Conservation (phyloP, 2,113 vertebrate species). For the Eulemur macaco region DNA sequence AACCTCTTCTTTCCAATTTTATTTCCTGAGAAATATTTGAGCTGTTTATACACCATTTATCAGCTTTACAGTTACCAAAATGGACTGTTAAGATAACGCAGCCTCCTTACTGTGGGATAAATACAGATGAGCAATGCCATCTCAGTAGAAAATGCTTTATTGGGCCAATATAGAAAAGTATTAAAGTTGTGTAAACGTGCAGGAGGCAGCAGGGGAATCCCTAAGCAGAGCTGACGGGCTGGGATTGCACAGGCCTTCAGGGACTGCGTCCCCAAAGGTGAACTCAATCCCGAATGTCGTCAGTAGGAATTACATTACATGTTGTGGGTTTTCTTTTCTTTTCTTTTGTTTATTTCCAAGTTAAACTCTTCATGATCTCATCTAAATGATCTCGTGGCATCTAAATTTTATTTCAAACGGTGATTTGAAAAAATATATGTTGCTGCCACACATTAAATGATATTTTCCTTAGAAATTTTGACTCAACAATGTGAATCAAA, state of each 20-base stretch:
- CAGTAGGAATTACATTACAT: slow-evolving; percentile 26
- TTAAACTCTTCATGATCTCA: neutral
- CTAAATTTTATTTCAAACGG: slow-evolving; percentile 52
- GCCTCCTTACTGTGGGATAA: slow-evolving; percentile 66
- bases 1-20: slow-evolving; percentile 47
- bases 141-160: slow-evolving; percentile 78
- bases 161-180: slow-evolving; percentile 65
- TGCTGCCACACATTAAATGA: neutral
- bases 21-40: slow-evolving; percentile 73
- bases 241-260: slow-evolving; percentile 62
- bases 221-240: slow-evolving; percentile 67
- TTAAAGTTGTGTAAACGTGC: slow-evolving; percentile 69
- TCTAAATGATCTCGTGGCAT: neutral
- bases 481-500: neutral
- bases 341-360: neutral
- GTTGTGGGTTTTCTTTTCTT: slow-evolving; percentile 7
- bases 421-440: slow-evolving; percentile 13
- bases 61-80: slow-evolving; percentile 71
- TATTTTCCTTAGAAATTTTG: slow-evolving; percentile 1
- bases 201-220: slow-evolving; percentile 67
- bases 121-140: slow-evolving; percentile 69
- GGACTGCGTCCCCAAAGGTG: slow-evolving; percentile 64
- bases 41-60: slow-evolving; percentile 75
- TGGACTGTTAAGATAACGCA: slow-evolving; percentile 55
- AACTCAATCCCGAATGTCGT: slow-evolving; percentile 51